phyloP scores from a whole-genome alignment of 2,888 invertebrate genomes.

The Lycophotia porphyrea region DNA sequence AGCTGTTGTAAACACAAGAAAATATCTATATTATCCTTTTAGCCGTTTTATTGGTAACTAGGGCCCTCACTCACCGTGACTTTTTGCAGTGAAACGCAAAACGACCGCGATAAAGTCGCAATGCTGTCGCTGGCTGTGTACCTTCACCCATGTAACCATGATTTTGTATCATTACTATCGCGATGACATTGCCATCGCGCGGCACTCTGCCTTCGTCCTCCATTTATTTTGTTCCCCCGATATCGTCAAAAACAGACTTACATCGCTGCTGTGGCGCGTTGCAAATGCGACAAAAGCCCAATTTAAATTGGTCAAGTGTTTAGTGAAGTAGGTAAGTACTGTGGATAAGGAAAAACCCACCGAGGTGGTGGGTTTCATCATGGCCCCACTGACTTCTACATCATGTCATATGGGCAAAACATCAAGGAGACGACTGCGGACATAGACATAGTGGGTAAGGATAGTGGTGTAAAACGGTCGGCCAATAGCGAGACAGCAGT shows the following conservation, averaged over 20 bases:
- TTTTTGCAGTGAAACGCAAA: neutral
- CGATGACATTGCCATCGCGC: neutral
- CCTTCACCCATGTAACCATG: neutral
- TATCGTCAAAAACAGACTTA: neutral
- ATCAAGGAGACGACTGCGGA: no score
- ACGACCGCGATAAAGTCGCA: neutral
- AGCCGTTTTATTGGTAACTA: neutral
- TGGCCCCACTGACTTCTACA: no score
- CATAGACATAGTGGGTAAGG: neutral
- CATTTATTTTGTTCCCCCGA: neutral
- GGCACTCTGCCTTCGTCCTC: neutral
- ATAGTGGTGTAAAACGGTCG: neutral
- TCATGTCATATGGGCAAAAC: no score
- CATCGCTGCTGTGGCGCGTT: no score
- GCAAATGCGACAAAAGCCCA: neutral
- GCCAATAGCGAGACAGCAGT: neutral
- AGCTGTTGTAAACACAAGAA: constrained; percentile 34
- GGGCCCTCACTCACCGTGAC: neutral
- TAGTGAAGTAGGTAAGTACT: neutral
- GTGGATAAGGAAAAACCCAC: no score
- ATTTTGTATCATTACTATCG: neutral
- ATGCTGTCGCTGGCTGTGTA: neutral
- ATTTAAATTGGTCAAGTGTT: neutral
- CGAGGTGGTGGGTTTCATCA: no score
- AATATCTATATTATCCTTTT: constrained; percentile 15